These are phyloP conservation scores for Solenodon paradoxus DNA, from an alignment of 2,113 vertebrate species.

Conservation along the genomic window DNA sequence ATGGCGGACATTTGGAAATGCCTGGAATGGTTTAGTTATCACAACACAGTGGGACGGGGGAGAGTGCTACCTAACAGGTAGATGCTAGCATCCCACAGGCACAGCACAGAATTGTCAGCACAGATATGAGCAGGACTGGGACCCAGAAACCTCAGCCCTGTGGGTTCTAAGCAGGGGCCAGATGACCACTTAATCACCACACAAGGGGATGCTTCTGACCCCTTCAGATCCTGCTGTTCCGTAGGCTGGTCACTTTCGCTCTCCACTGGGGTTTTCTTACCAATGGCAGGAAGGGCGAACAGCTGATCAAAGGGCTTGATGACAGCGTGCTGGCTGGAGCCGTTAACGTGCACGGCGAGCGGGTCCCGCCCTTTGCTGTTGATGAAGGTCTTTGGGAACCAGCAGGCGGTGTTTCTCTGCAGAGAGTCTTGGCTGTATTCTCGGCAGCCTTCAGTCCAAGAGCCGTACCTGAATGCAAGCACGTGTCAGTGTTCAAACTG, in stretches of 20 bases:
- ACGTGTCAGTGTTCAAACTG: too few relatives aligned
- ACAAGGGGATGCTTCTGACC: background rate
- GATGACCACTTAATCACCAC: background rate
- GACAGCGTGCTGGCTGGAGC: constrained; percentile 73
- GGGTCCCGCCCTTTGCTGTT: background rate
- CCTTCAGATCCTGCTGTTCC: background rate
- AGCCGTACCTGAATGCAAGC: constrained; percentile 74
- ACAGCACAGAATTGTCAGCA: too few relatives aligned
- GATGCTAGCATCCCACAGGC: too few relatives aligned
- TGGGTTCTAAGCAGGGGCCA: background rate
- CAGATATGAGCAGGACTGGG: background rate
- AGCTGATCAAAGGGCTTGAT: constrained; percentile 79
- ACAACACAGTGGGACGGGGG: accelerated
- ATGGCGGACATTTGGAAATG: background rate
- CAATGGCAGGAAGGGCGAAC: constrained; percentile 76
- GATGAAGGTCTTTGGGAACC: constrained; percentile 69
- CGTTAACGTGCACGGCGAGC: constrained; percentile 74
- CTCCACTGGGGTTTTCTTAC: constrained; percentile 74
- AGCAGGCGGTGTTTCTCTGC: constrained; percentile 66
- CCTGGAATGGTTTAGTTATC: background rate
- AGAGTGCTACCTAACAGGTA: too few relatives aligned
- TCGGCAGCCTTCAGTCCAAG: constrained; percentile 69
- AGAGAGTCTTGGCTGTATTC: constrained; percentile 62
- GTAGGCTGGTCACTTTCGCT: background rate
- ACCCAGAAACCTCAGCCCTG: accelerated